Evolutionary conservation across 1,140 invertebrate genomes (phyloP).

Genomic region (Gonioctena quinquepunctata): DNA sequence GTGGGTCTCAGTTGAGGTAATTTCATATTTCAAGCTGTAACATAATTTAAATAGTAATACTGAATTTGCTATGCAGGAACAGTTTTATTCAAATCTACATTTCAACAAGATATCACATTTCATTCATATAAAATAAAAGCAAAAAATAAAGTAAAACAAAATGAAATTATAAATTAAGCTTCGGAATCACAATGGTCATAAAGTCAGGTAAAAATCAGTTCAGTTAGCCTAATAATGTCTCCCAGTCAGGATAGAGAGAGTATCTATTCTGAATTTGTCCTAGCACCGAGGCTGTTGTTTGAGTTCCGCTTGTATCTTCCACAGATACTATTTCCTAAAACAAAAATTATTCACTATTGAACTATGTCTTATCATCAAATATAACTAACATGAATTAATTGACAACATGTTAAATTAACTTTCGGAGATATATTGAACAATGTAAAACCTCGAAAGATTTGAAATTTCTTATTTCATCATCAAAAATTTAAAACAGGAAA

Average conservation of each 20-base stretch:
- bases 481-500: no score
- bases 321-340: constrained; percentile 24
- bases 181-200: not conserved
- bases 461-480: no score
- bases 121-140: not conserved
- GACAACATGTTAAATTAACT: no score
- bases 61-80: not conserved
- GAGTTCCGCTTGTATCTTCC: not conserved
- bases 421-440: no score
- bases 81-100: not conserved
- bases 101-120: not conserved
- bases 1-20: no score
- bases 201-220: not conserved
- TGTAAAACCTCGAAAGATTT: no score
- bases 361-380: not conserved
- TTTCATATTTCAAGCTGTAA: no score
- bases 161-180: not conserved
- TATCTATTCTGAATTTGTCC: constrained; percentile 25
- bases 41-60: no score
- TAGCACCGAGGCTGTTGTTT: constrained; percentile 10
- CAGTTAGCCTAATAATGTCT: not conserved
- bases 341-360: constrained; percentile 7
- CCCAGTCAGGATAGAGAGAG: constrained; percentile 23
- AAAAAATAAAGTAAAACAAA: not conserved
- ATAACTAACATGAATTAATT: no score